Base-by-base conservation (phyloP, 1,140 invertebrate species). In the Drosophila paulistorum region DNA sequence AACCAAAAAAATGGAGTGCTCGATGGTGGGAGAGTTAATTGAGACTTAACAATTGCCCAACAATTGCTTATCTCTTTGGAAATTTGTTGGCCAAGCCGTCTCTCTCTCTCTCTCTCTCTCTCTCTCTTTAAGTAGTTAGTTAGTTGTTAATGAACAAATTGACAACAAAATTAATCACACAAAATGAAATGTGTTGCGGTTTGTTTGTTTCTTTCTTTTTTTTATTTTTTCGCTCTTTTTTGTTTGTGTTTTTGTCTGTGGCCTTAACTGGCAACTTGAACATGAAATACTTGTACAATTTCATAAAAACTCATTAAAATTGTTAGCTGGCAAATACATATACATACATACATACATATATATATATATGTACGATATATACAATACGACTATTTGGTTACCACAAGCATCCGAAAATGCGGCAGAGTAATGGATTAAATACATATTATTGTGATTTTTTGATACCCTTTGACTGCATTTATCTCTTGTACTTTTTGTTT, bases 261-360 rank as follows among this genome's bases (percentile, higher is more conserved):
- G 81, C 69, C 73, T 72, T 71, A 72, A 82, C 71, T 66, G 72
- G 80, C 60, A 78, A 63, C 73, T 79, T 71, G 72, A 26, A 67
- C 68, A 65, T 65, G 48, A 70, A 55, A 74, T 30, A 63, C 60
- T 48, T 76, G 74, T 81, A 86, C 78, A 84, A 81, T 84, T 84
- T 84, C 82, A 77, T 81, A 78, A 84, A 85, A 85, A 81, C 74
- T 84, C 81, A 84, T 84, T 84, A 84, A 86, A 84, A 86, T 84
- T 75, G 68, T 66, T 86, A 61, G 63, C 69, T 68, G 66, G 42
- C 55, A 57, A 63, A 57, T 61, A 23, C 20, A 77, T 70, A 75
- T 73, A 48, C 41, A 51, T 42, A 7, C 48, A 17, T 73, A 48
- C 39, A 61, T 45, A 10, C 48, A 17, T 51, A n/a, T 11, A 13